Base-by-base conservation (phyloP, 2,888 invertebrate genomes). In the Tethea ocularis region DNA sequence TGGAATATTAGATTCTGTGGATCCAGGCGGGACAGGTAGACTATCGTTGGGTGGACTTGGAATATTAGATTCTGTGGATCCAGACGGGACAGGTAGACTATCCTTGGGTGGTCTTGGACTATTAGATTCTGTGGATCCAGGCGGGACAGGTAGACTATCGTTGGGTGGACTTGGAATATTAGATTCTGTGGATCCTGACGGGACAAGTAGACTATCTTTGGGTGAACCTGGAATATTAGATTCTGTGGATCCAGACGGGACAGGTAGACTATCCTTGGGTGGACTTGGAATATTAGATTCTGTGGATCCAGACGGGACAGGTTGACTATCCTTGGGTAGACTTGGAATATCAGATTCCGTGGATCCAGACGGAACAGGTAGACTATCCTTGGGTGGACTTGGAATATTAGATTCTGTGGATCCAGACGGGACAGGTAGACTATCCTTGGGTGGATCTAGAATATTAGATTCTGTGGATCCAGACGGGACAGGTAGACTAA, bases 311-410 rank as follows among this genome's bases (percentile, higher is more conserved):
- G 36, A 38, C 8, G 36, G 36, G 13, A 38, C 52, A 11, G 24
- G 24, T 13, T 2, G 52, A 15, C 5, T 52, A 24, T 15, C 24
- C 24, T 4, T 15, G 4, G 52, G 52, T 58, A 46, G 54, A 52
- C 46, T 54, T 53, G 57, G 57, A 62, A 57, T 60, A 57, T 59
- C 57, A 59, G 55, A 51, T 51, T 26, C 59, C 59, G 56, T 52
- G 58, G 59, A 61, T 62, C 61, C 62, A 24, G 56, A 58, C 5
- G 51, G 51, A 11, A 5, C 15, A n/a, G n/a, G n/a, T n/a, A n/a
- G n/a, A n/a, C n/a, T n/a, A n/a, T n/a, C n/a, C 23, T 24, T 52
- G 15, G 52, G 24, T 52, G 24, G 2, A 0, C 1, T 23, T 5
- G 24, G 52, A 5, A 52, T 52, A 52, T 24, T 23, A 10, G 17